Conservation (phyloP, 2,797 vertebrate species). For the Perodicticus potto region DNA sequence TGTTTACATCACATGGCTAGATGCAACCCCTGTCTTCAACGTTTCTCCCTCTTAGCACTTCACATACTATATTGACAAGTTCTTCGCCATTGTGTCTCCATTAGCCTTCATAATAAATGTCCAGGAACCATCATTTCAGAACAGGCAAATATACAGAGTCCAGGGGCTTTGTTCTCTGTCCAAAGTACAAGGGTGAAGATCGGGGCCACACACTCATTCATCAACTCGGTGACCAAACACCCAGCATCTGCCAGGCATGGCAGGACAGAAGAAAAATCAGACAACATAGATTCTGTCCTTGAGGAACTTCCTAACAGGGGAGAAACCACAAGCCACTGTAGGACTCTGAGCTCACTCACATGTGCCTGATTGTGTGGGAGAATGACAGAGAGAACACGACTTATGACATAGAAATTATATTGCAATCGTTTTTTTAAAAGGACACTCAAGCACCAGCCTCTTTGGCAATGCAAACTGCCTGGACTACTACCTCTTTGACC, state of each 20-base stretch:
- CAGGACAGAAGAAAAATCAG: background rate
- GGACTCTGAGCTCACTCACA: background rate
- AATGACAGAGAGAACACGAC: background rate
- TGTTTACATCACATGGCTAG: background rate
- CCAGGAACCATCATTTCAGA: background rate
- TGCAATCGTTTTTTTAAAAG: background rate
- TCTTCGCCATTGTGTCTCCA: background rate
- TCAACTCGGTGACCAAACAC: background rate
- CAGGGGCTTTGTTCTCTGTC: background rate
- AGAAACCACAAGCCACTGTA: background rate
- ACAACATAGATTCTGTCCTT: background rate
- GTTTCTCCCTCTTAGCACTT: background rate
- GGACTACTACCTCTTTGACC: background rate
- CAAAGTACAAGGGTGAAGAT: background rate
- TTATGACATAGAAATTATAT: background rate
- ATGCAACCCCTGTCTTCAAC: background rate
- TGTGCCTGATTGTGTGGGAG: background rate
- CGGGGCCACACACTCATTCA: background rate
- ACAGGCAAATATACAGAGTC: background rate
- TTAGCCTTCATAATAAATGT: background rate
- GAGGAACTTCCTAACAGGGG: background rate
- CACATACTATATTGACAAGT: accelerated
- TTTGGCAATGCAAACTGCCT: background rate
- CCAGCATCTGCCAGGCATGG: background rate
- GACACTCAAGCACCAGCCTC: background rate